Evolutionary conservation across 2,797 vertebrate genomes (phyloP), one percentile per base, ranked within the genome.

Genomic region (Hipposideros larvatus): DNA sequence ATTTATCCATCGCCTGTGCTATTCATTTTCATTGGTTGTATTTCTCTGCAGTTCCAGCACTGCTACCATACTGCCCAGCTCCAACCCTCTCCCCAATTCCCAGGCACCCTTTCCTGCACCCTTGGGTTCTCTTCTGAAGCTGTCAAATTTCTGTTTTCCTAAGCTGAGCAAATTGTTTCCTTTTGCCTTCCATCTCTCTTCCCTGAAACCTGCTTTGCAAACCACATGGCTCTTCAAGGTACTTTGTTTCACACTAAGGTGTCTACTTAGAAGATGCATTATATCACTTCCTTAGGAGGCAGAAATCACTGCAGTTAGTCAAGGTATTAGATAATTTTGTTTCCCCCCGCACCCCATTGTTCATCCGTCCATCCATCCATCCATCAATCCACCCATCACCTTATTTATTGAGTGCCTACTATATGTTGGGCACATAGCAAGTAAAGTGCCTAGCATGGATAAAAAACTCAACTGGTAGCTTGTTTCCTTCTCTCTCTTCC

Each of bases 401-500:
- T 84, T 83, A 51, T 85, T 77, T 63, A 13, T 5, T 61, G 37
- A 91, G 65, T n/a, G 53, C 48, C 19, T 85, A 28, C 53, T 55
- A 2, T 87, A 66, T 83, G 57, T 37, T 84, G 46, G 53, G 28
- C 26, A 91, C 55, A 26, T 31, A 70, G 11, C 46, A 46, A 41
- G 15, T 21, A 43, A 77, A 22, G 16, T 68, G 57, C 22, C 71
- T 71, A 59, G 43, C 18, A 26, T 26, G 90, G 34, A 86, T 61
- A 51, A 90, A 92, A 34, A 79, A 92, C 57, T 89, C 70, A 71
- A 79, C 66, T 26, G 31, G 19, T n/a, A 82, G 34, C n/a, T 91
- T 34, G 24, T 86, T 93, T 80, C 63, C 18, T 93, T 87, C 46
- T 11, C 24, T 63, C 65, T 1, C 2, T 70, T 90, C 34, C 7